Conservation (phyloP, 1,140 invertebrate species). For the Drosophila nannoptera region DNA sequence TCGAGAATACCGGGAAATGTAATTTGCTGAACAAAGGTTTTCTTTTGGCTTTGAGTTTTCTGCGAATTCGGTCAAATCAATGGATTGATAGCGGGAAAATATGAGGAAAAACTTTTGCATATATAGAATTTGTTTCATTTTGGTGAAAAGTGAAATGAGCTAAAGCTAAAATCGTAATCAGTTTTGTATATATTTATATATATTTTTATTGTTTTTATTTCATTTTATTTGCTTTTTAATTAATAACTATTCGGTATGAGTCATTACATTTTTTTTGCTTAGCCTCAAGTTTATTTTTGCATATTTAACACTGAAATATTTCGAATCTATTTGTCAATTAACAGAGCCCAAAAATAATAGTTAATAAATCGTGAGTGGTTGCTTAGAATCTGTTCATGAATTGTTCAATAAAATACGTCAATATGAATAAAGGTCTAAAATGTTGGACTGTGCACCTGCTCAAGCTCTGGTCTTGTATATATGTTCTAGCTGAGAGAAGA, state of each 20-base stretch:
- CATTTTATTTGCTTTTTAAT: too few species aligned
- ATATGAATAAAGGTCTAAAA: conserved; percentile 24
- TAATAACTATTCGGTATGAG: too few species aligned
- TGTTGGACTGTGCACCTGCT: background rate
- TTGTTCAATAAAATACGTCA: conserved; percentile 42
- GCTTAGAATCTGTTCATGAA: conserved; percentile 29
- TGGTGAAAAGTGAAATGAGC: too few species aligned
- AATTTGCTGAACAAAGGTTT: conserved; percentile 10
- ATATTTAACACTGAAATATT: conserved; percentile 31
- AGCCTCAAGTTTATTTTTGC: conserved; percentile 13
- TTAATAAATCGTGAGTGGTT: conserved; percentile 23
- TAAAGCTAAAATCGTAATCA: too few species aligned
- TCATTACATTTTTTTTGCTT: background rate
- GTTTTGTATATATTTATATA: too few species aligned
- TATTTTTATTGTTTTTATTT: too few species aligned
- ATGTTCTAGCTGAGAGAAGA: background rate
- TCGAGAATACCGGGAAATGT: conserved; percentile 27
- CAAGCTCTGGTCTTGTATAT: background rate
- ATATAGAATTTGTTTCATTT: background rate
- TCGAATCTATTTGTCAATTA: conserved; percentile 16
- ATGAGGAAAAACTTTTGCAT: background rate
- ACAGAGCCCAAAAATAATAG: conserved; percentile 19
- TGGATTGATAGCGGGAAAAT: background rate
- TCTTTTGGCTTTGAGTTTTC: conserved; percentile 2
- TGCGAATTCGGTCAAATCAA: background rate